phyloP scores from a whole-genome alignment of 2,888 invertebrate species.

The Xanthia icteritia region DNA sequence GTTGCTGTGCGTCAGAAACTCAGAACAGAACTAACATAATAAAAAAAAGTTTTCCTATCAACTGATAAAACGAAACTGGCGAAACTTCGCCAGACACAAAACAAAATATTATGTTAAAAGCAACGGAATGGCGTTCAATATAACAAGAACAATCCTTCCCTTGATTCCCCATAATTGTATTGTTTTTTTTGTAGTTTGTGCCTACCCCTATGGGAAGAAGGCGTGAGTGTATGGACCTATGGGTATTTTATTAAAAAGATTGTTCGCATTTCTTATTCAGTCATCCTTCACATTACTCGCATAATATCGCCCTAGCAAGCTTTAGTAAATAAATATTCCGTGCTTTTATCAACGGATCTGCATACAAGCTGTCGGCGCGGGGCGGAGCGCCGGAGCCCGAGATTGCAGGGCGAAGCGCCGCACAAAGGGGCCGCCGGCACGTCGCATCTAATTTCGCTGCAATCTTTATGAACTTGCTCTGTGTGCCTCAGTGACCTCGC shows the following conservation, averaged over 20 bases:
- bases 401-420: conserved; percentile 55
- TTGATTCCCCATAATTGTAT: neutral
- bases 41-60: neutral
- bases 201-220: too few species aligned
- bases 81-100: neutral
- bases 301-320: conserved; percentile 34
- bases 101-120: neutral
- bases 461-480: conserved; percentile 42
- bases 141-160: neutral
- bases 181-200: too few species aligned
- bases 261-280: neutral
- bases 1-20: neutral
- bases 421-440: conserved; percentile 46
- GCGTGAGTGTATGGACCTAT: too few species aligned
- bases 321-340: conserved; percentile 49
- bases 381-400: conserved; percentile 40
- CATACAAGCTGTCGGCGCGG: conserved; percentile 44
- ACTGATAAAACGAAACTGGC: too few species aligned
- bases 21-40: neutral
- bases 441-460: conserved; percentile 35
- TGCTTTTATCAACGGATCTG: conserved; percentile 47
- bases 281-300: conserved; percentile 18
- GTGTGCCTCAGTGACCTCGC: neutral
- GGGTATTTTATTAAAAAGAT: too few species aligned
- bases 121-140: neutral